Conservation (phyloP, 2,888 invertebrate genomes). For the Ichneumoninae sp. region DNA sequence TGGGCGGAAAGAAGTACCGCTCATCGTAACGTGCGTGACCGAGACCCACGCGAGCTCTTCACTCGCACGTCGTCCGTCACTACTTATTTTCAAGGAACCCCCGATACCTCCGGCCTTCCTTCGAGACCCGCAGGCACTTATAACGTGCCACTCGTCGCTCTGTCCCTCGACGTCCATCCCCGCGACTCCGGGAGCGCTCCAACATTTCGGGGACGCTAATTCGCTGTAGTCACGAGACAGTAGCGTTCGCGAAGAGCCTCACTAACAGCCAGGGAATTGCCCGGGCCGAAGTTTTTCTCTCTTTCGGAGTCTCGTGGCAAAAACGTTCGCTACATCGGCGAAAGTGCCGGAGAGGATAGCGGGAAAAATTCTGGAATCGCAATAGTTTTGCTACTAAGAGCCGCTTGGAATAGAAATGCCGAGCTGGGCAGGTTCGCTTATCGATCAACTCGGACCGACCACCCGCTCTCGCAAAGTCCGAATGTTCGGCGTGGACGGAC, state of each 20-base stretch:
- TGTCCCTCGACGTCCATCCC: slow-evolving; percentile 29
- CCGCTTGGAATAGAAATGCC: slow-evolving; percentile 28
- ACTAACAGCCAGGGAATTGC: slow-evolving; percentile 25
- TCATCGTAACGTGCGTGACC: slow-evolving; percentile 63
- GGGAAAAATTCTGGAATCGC: slow-evolving; percentile 24
- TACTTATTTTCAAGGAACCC: slow-evolving; percentile 69
- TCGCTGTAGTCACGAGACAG: slow-evolving; percentile 59
- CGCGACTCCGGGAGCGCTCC: slow-evolving; percentile 41
- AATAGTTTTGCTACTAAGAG: slow-evolving; percentile 38
- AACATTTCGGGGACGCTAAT: slow-evolving; percentile 67
- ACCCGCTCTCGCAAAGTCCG: slow-evolving; percentile 40
- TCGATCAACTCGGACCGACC: slow-evolving; percentile 56
- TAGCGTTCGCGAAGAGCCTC: slow-evolving; percentile 26
- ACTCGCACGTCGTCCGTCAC: slow-evolving; percentile 65
- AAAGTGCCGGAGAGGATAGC: not conserved
- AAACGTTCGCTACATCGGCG: not conserved
- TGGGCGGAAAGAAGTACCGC: slow-evolving; percentile 30
- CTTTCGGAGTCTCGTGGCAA: not conserved
- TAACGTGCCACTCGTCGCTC: slow-evolving; percentile 34
- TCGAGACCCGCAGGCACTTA: slow-evolving; percentile 35
- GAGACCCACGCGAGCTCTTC: slow-evolving; percentile 66
- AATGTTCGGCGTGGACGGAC: slow-evolving; percentile 55
- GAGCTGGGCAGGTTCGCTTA: slow-evolving; percentile 31
- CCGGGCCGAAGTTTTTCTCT: slow-evolving; percentile 24
- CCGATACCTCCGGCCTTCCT: slow-evolving; percentile 40